Percentiles rank a stretch among this genome's conserved stretches.
These are phyloP conservation scores for Myrmophylax atrothorax DNA, from an alignment of 2,113 vertebrate species.

Conservation along the genomic window DNA sequence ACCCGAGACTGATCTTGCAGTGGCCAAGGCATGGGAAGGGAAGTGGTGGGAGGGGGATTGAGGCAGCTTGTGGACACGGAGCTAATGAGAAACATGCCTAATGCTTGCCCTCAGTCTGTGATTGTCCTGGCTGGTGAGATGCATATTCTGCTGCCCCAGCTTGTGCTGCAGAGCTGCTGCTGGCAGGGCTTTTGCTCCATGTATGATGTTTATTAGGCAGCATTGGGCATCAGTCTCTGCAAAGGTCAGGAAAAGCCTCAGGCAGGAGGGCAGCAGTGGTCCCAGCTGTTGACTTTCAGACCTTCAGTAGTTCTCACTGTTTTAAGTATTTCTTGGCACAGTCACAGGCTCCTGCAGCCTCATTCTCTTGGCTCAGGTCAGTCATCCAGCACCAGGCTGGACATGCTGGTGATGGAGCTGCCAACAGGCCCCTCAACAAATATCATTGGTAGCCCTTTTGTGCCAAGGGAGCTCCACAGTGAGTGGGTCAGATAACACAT, in stretches of 20 bases:
- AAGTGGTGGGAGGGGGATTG: background rate
- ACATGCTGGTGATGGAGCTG: background rate
- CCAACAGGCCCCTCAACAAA: background rate
- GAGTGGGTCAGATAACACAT: background rate
- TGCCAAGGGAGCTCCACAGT: background rate
- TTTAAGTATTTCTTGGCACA: background rate
- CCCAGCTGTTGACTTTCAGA: background rate
- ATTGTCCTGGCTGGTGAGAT: background rate
- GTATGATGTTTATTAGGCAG: background rate
- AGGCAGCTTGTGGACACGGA: background rate
- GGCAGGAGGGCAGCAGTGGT: background rate
- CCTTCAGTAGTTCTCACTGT: background rate
- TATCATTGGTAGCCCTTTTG: background rate
- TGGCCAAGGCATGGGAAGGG: background rate
- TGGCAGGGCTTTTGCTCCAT: background rate
- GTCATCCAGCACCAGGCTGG: background rate
- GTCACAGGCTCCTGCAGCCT: background rate
- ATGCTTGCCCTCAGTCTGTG: background rate
- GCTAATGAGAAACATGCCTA: background rate
- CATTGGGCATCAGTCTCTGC: background rate
- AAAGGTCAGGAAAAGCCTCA: background rate
- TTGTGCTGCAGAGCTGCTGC: background rate
- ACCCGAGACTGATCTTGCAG: slow-evolving; percentile 55
- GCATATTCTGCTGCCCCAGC: background rate
- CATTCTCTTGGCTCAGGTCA: background rate